phyloP scores from a whole-genome alignment of 2,888 invertebrate genomes.

The Biston stratarius region DNA sequence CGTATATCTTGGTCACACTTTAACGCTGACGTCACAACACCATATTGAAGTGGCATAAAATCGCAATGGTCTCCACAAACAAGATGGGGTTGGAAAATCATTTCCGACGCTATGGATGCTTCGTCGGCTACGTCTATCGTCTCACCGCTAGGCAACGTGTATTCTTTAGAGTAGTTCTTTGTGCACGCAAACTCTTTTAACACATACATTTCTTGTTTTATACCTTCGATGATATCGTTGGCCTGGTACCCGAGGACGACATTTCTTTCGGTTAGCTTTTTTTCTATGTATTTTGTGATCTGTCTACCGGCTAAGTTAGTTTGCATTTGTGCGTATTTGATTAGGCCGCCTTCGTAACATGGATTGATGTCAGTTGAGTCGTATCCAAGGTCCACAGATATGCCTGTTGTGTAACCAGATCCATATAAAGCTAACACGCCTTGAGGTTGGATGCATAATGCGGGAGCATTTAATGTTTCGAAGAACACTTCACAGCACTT shows the following conservation, averaged over 20 bases:
- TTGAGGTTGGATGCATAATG: slow-evolving; percentile 69
- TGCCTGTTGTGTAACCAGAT: slow-evolving; percentile 69
- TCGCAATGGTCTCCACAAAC: slow-evolving; percentile 47
- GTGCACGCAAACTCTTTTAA: slow-evolving; percentile 49
- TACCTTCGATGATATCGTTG: slow-evolving; percentile 52
- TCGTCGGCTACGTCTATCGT: slow-evolving; percentile 64
- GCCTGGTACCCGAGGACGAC: slow-evolving; percentile 48
- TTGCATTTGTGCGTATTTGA: slow-evolving; percentile 65
- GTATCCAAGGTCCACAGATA: slow-evolving; percentile 72
- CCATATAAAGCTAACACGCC: slow-evolving; percentile 69
- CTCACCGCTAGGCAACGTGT: slow-evolving; percentile 59
- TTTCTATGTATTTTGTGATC: slow-evolving; percentile 55
- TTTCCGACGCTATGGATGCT: slow-evolving; percentile 62
- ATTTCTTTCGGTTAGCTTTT: slow-evolving; percentile 51
- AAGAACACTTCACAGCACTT: slow-evolving; percentile 76
- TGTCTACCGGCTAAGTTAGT: slow-evolving; percentile 62
- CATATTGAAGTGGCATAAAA: slow-evolving; percentile 59
- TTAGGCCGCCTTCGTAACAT: slow-evolving; percentile 69
- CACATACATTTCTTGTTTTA: slow-evolving; percentile 58
- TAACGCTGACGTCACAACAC: slow-evolving; percentile 51
- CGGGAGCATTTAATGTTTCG: slow-evolving; percentile 71
- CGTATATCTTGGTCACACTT: slow-evolving; percentile 69
- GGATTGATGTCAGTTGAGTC: slow-evolving; percentile 64
- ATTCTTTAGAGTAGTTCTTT: slow-evolving; percentile 46
- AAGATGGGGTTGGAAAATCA: slow-evolving; percentile 67